Evolutionary conservation across 2,113 vertebrate genomes (phyloP).

Genomic region (Centropus unirufus): DNA sequence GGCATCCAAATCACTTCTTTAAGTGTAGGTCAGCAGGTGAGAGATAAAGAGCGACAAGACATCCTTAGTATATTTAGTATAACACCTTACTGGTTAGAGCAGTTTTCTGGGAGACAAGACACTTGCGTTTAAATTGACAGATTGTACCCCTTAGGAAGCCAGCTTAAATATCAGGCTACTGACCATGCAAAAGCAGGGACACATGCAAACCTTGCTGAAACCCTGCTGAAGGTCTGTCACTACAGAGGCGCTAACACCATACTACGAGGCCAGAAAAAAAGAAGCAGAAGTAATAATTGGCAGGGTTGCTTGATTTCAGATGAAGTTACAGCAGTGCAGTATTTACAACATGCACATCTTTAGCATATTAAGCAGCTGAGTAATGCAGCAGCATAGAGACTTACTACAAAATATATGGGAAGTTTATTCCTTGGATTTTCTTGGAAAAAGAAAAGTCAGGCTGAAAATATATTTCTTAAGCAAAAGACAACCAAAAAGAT

Average conservation of each 20-base stretch:
- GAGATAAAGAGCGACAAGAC: background rate
- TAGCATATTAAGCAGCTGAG: background rate
- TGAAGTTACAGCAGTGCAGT: background rate
- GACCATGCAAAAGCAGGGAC: accelerated
- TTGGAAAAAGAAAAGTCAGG: background rate
- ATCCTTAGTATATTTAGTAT: background rate
- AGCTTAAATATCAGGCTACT: background rate
- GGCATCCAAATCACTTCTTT: background rate
- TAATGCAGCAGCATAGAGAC: background rate
- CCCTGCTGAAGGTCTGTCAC: background rate
- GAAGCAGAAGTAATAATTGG: background rate
- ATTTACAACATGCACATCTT: background rate
- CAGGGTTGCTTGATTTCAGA: background rate
- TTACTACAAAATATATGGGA: background rate
- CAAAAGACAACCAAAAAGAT: background rate
- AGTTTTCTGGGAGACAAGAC: background rate
- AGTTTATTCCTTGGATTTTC: background rate
- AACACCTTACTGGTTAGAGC: background rate
- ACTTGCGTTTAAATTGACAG: background rate
- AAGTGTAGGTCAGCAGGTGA: background rate
- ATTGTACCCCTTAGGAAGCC: background rate
- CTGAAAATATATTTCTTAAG: background rate
- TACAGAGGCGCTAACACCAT: accelerated
- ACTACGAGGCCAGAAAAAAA: background rate
- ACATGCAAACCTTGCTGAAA: background rate